Percentiles rank a stretch among this genome's conserved stretches.
Conservation (phyloP, 1,140 invertebrate species). For the Paramacrobiotus metropolitanus region DNA sequence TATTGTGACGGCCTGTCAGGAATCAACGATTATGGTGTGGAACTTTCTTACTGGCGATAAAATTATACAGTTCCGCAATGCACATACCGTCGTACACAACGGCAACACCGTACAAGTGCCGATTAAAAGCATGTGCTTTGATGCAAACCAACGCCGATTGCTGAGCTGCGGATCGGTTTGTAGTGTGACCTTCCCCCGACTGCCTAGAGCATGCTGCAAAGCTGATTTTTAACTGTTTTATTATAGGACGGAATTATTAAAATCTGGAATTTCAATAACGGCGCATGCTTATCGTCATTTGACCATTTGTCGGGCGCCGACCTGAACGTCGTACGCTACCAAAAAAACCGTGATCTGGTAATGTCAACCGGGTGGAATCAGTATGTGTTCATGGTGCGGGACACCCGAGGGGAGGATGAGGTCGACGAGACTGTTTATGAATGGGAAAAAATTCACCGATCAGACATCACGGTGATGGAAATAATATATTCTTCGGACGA, state of each 20-base stretch:
- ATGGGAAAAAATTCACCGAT: constrained; percentile 17
- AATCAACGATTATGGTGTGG: constrained; percentile 20
- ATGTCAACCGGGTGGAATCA: background rate
- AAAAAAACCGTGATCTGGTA: constrained; percentile 4
- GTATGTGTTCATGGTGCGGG: constrained; percentile 12
- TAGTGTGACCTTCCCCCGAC: background rate
- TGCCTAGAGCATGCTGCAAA: too few relatives aligned
- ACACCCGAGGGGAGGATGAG: constrained; percentile 13
- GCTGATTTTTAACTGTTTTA: too few relatives aligned
- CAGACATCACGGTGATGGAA: constrained; percentile 21
- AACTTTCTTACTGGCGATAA: constrained; percentile 17
- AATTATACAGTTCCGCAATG: constrained; percentile 18
- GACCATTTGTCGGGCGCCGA: constrained; percentile 7
- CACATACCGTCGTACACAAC: constrained; percentile 14
- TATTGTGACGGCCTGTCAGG: constrained; percentile 17
- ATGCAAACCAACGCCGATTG: constrained; percentile 14
- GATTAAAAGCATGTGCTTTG: constrained; percentile 18
- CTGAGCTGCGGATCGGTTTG: constrained; percentile 15
- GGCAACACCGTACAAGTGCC: constrained; percentile 16
- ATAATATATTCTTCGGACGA: constrained; percentile 10
- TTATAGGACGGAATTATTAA: constrained; percentile 19
- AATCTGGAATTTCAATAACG: constrained; percentile 21
- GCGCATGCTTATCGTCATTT: constrained; percentile 14
- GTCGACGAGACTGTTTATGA: constrained; percentile 12
- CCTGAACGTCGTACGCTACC: constrained; percentile 10